Base-by-base conservation (phyloP, 37 sponge, comb jelly and placozoan genomes). In the Chondrilla cf. caribensis region DNA sequence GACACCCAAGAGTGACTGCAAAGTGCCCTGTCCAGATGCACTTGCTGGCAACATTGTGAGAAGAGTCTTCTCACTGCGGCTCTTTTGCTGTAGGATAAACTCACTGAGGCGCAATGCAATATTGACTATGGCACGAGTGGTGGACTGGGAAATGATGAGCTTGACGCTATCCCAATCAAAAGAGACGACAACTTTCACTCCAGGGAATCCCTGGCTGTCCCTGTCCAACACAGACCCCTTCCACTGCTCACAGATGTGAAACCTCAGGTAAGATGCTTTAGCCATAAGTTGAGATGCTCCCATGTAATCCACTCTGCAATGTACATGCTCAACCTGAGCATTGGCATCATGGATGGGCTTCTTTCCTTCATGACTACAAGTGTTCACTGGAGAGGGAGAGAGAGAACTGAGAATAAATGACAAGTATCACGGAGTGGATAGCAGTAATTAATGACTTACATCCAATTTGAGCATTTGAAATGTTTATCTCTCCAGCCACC, bases 221-320 rank as follows among this genome's bases (percentile, higher is more conserved):
- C 58, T 31, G 26, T 51, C 58, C 9, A 83, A 60, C 0, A 79
- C 73, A 26, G 83, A 78, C 18, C 86, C 89, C 29, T 88, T 58
- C 93, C 93, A 92, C 43, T 33, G 17, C 47, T 92, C 93, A 43
- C 38, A 78, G 0, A 72, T 14, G 1, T 82, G 24, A 7, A 83
- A 83, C 2, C 32, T 37, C 9, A 88, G 19, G 0, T 80, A 32
- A 22, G 81, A 71, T 33, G 89, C 86, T 60, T 73, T 77, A 22
- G 59, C 83, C 19, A 88, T 83, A 15, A 92, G 33, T 5, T 85
- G 82, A 37, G 60, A 79, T 1, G 93, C 68, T 33, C 90, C 88
- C 94, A 94, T 94, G 84, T 88, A 94, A 70, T 94, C 91, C 51
- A 94, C 84, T 68, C 84, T 64, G 0, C 84, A 86, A 21, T 94